phyloP scores from a whole-genome alignment of 2,888 invertebrate species.

The Priocnemis perturbator region DNA sequence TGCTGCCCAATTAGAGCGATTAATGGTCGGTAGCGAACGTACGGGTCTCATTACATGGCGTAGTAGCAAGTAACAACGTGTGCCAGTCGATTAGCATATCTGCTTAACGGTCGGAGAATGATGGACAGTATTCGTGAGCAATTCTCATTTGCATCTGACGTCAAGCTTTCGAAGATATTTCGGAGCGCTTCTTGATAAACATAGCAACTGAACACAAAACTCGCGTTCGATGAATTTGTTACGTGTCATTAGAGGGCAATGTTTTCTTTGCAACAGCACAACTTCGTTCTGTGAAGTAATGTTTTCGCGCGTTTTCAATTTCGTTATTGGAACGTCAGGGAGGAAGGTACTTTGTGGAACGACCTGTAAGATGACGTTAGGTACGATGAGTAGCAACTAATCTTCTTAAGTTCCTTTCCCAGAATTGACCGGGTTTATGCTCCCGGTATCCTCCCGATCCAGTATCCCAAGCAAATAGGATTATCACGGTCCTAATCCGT shows the following conservation, averaged over 20 bases:
- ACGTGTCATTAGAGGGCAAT: too few species aligned
- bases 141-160: slow-evolving; percentile 31
- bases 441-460: slow-evolving; percentile 28
- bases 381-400: slow-evolving; percentile 43
- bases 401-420: slow-evolving; percentile 53
- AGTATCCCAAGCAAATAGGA: slow-evolving; percentile 45
- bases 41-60: slow-evolving; percentile 23
- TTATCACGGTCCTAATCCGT: slow-evolving; percentile 37
- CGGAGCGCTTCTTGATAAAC: too few species aligned
- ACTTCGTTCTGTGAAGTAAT: too few species aligned
- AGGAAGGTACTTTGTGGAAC: neutral
- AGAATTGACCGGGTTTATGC: slow-evolving; percentile 33
- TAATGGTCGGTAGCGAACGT: slow-evolving; percentile 24
- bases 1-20: slow-evolving; percentile 34
- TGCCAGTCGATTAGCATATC: slow-evolving; percentile 41
- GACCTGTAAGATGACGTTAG: slow-evolving; percentile 20
- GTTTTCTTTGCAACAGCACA: too few species aligned
- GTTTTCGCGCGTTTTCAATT: too few species aligned
- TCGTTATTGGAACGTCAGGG: too few species aligned
- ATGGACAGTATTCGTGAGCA: slow-evolving; percentile 37
- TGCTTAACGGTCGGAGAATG: slow-evolving; percentile 34
- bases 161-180: neutral
- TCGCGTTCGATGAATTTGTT: too few species aligned
- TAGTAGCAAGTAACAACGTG: slow-evolving; percentile 24
- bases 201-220: too few species aligned